Base-by-base conservation (phyloP, 2,113 vertebrate genomes). In the Apaloderma vittatum region DNA sequence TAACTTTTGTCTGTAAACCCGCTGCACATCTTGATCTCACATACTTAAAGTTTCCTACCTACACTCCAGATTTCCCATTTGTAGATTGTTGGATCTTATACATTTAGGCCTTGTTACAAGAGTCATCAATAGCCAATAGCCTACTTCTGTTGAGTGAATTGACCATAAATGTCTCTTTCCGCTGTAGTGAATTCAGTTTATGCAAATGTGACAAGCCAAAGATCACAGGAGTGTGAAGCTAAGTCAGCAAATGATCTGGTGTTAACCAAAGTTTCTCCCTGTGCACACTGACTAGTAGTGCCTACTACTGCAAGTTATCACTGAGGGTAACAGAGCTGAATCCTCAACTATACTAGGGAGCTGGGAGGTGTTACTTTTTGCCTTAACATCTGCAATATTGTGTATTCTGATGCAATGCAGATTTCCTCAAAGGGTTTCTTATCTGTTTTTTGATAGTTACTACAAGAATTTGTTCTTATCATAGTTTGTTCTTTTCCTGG, bases 251-350 rank as follows among this genome's bases (percentile, higher is more conserved):
- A 87, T 75, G 48, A 27, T 79, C 70, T 97, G 70, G 45, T 85
- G 68, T 8, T 93, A 93, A 68, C 66, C 48, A 88, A 68, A 86
- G 80, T 61, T 94, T 73, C 86, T 92, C 57, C 58, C 45, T 94
- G 85, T 87, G 83, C 96, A 96, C 95, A 97, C 96, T 97, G 96
- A 85, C 84, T 95, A 67, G 94, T 93, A 95, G 96, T 97, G 93
- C 93, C 91, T 96, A 97, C 95, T 97, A 97, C 97, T 97, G 97
- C 95, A 88, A 93, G 57, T 93, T 97, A 92, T 94, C 94, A 90
- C 71, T 94, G 93, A 94, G 86, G 82, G 82, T 76, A 90, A 82
- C 43, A 77, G 62, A 84, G 85, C 80, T 1, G 0, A 92, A 87
- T 73, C 63, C 63, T 95, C 61, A 82, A 37, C 68, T 90, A 11